Conservation (phyloP, 2,797 vertebrate genomes). For the Alfaro cultratus region DNA sequence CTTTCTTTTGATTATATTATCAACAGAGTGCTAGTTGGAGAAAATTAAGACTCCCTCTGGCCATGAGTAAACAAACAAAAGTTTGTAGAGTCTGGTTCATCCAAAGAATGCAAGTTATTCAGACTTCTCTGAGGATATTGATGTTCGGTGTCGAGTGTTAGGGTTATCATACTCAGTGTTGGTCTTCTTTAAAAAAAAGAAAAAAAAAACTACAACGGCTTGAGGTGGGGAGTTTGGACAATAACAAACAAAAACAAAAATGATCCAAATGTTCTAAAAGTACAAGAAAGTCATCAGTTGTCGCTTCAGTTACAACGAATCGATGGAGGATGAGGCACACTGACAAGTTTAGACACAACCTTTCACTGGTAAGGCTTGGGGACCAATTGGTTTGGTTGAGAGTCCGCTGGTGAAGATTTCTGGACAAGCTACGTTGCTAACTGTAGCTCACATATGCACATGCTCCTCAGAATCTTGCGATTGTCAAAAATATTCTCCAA, state of each 20-base stretch:
- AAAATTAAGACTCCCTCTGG: conserved; percentile 63
- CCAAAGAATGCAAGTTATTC: conserved; percentile 68
- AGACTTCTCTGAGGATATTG: conserved; percentile 65
- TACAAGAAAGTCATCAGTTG: background rate
- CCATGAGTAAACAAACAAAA: conserved; percentile 57
- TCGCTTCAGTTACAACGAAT: background rate
- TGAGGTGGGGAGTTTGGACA: conserved; percentile 9
- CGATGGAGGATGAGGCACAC: background rate
- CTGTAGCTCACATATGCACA: background rate
- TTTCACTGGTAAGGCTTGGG: background rate
- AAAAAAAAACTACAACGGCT: background rate
- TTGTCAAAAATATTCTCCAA: background rate
- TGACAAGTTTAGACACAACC: background rate
- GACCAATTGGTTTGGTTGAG: background rate
- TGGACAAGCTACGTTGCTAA: background rate
- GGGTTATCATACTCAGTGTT: conserved; percentile 47
- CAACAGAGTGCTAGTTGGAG: conserved; percentile 42
- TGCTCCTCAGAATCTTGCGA: background rate
- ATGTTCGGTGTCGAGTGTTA: conserved; percentile 51
- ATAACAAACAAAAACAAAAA: background rate
- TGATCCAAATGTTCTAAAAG: background rate
- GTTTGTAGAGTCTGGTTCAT: conserved; percentile 61
- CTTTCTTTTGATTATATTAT: conserved; percentile 70
- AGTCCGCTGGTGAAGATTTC: background rate
- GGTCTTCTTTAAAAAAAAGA: conserved; percentile 19